Evolutionary conservation across 2,888 invertebrate species (phyloP).

Genomic region (Dilophus febrilis): DNA sequence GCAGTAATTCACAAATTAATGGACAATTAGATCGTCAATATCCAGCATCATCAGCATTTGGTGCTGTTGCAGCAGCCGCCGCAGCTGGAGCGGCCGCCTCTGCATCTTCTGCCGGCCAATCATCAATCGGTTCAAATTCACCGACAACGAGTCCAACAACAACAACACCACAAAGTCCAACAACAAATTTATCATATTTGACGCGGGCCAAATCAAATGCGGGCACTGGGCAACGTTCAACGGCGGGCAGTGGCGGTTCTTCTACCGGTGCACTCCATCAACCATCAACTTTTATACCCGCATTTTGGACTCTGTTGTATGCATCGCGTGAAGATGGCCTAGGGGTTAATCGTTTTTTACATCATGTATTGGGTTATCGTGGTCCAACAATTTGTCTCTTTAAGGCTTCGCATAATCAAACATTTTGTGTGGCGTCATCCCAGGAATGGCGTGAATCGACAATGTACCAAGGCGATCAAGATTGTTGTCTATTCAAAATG

Average conservation of each 20-base stretch:
- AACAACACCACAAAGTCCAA: conserved; percentile 12
- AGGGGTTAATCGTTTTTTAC: conserved; percentile 75
- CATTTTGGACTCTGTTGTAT: conserved; percentile 75
- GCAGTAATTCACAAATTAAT: too few species aligned
- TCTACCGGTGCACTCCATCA: too few species aligned
- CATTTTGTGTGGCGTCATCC: conserved; percentile 60
- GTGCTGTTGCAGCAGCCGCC: too few species aligned
- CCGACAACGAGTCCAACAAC: too few species aligned
- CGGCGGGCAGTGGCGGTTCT: conserved; percentile 6
- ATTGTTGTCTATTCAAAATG: conserved; percentile 59
- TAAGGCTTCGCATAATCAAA: conserved; percentile 39
- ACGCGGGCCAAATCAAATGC: background rate
- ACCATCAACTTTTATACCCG: conserved; percentile 38
- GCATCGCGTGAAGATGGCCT: conserved; percentile 69
- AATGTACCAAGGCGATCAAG: conserved; percentile 69
- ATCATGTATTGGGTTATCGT: conserved; percentile 54
- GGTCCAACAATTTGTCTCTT: conserved; percentile 47
- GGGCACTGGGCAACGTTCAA: background rate
- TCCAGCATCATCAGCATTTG: too few species aligned
- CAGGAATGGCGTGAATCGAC: conserved; percentile 76
- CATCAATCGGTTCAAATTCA: too few species aligned
- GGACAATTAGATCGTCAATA: too few species aligned
- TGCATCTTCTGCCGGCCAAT: too few species aligned
- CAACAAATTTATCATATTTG: too few species aligned
- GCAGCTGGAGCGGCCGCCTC: too few species aligned